Base-by-base conservation (phyloP, 92 coral and sea anemone genomes). In the Zoanthus sociatus region DNA sequence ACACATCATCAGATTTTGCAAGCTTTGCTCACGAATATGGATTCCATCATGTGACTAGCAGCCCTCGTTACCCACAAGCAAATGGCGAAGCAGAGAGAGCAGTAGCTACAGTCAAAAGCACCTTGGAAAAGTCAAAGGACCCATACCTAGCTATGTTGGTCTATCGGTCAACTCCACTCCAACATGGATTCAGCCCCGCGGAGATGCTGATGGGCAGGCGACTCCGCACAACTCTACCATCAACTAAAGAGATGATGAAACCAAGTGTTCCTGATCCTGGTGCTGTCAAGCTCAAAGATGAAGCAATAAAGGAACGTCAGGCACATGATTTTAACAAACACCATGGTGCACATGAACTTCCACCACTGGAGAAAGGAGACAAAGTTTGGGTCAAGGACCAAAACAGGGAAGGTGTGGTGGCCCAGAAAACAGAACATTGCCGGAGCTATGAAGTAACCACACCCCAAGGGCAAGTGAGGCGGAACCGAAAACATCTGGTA, bases 61-160 rank as follows among this genome's bases (percentile, higher is more conserved):
- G 91, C n/a, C 93, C 92, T 13, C 53, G 53, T 72, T 72, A 2
- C n/a, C 77, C 77, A 72, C 77, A 48, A 73, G 92, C 90, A 17
- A 93, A 93, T 44, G 86, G 92, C 15, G 91, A 90, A 72, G 89
- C 86, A 33, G 90, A 90, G 83, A 75, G 92, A 61, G 92, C 93
- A 32, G 90, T 79, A 31, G 69, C 84, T 20, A 87, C 90, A 3
- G 90, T 60, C 37, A 91, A 84, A 68, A 73, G 82, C 42, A 55
- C 84, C 26, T 68, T 91, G 16, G 79, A 61, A 76, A 88, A 91
- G 42, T 82, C 73, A 85, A 68, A 78, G 37, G 91, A 87, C 68
- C 82, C 91, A 13, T 60, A 88, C 76, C 71, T 77, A 10, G 77
- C 74, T 17, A 85, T 90, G 2, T 33, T 85, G 47, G 77, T 63